A percentile compares a stretch with the other conserved stretches of the same genome.
Conservation (phyloP, 2,888 invertebrate genomes). For the Metallyticus violacea region DNA sequence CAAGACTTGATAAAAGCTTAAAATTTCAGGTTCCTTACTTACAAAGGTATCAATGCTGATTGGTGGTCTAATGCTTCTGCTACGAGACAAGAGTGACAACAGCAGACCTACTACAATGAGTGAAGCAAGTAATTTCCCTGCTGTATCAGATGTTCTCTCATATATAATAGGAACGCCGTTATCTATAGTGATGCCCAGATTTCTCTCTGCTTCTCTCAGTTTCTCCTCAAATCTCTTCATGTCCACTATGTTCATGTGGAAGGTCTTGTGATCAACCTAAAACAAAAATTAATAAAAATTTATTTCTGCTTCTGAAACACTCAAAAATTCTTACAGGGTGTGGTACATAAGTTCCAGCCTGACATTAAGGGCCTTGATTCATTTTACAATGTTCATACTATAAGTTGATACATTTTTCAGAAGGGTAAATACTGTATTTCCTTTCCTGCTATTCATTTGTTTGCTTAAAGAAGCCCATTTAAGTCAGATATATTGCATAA, state of each 20-base stretch:
- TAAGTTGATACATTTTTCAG: too few relatives aligned
- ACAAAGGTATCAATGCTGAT: conserved; percentile 80
- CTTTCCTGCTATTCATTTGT: too few relatives aligned
- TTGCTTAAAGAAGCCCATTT: too few relatives aligned
- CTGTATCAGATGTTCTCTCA: conserved; percentile 72
- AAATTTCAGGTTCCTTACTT: too few relatives aligned
- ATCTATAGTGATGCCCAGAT: conserved; percentile 76
- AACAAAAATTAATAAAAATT: conserved; percentile 34
- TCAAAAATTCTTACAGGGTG: too few relatives aligned
- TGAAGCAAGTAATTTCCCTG: conserved; percentile 67
- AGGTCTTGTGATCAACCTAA: conserved; percentile 63
- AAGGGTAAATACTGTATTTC: too few relatives aligned
- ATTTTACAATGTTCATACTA: too few relatives aligned
- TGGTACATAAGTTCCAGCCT: too few relatives aligned
- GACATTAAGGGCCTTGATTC: too few relatives aligned
- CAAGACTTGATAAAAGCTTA: too few relatives aligned
- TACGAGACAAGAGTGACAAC: conserved; percentile 64
- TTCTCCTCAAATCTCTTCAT: conserved; percentile 86
- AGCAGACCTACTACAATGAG: conserved; percentile 66
- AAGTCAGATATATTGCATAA: too few relatives aligned
- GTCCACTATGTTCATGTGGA: conserved; percentile 82
- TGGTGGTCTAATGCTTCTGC: conserved; percentile 62
- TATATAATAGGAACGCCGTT: conserved; percentile 75
- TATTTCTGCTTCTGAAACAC: too few relatives aligned
- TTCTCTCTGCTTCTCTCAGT: conserved; percentile 77